A percentile compares a stretch with the other conserved stretches of the same genome.
phyloP scores from a whole-genome alignment of 2,113 vertebrate species.

The Saimiri boliviensis region DNA sequence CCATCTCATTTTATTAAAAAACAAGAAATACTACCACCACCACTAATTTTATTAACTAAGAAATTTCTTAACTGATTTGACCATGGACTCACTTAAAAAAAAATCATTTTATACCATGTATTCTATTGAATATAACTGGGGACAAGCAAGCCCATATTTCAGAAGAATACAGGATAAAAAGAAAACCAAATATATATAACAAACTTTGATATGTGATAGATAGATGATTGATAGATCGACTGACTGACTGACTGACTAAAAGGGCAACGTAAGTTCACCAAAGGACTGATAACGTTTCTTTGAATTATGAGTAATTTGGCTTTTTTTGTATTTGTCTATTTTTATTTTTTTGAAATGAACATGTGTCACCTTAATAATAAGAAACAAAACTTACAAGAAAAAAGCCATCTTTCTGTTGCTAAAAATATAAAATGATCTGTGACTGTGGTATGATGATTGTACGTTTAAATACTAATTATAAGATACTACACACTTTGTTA shows the following conservation, averaged over 20 bases:
- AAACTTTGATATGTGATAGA: neutral
- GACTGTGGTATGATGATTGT: neutral
- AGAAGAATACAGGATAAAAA: conserved; percentile 5
- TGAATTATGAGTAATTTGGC: neutral
- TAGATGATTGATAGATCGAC: fast-evolving
- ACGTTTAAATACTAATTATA: neutral
- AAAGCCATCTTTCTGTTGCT: neutral
- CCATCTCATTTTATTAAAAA: neutral
- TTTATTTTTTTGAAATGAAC: conserved; percentile 34
- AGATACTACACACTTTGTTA: neutral
- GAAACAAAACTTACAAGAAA: neutral
- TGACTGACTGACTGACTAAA: neutral
- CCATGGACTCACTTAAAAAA: neutral
- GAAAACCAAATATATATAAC: neutral
- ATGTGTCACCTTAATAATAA: neutral
- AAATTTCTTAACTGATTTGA: conserved; percentile 1
- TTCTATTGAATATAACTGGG: neutral
- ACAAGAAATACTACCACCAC: neutral
- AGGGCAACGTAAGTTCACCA: neutral
- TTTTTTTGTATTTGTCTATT: neutral
- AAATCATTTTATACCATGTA: neutral
- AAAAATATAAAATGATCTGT: neutral
- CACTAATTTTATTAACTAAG: neutral
- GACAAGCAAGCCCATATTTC: neutral
- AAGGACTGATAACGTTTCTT: neutral